These are phyloP conservation scores for Macrosiphum euphorbiae DNA, from an alignment of 2,888 invertebrate species.

Conservation along the genomic window DNA sequence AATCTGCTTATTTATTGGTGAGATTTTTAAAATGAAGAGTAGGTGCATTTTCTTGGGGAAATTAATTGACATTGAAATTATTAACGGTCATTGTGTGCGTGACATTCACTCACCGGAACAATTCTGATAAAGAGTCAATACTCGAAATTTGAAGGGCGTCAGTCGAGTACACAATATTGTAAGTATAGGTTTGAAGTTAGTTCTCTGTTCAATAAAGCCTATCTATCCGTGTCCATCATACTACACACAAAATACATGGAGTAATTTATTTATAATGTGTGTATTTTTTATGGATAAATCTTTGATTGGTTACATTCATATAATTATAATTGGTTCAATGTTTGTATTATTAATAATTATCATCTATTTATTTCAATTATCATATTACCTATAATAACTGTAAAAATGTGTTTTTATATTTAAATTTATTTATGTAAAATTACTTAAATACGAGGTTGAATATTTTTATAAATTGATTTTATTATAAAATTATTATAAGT, in stretches of 20 bases:
- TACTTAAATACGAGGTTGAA: neutral
- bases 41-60: neutral
- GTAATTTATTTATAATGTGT: neutral
- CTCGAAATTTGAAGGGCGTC: constrained; percentile 53
- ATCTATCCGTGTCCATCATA: neutral
- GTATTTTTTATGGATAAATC: neutral
- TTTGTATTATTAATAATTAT: neutral
- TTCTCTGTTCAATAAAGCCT: constrained; percentile 7
- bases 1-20: neutral
- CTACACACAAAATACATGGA: neutral
- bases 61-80: constrained; percentile 43
- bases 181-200: neutral
- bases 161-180: constrained; percentile 8
- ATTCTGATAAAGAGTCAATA: constrained; percentile 48
- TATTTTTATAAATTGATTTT: neutral
- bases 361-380: neutral
- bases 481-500: neutral
- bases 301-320: neutral
- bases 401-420: neutral
- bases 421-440: neutral
- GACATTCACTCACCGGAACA: constrained; percentile 18
- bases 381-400: neutral
- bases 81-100: constrained; percentile 35
- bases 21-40: neutral
- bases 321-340: neutral